Base-by-base conservation (phyloP, 2,797 vertebrate species). In the Tympanoctomys barrerae region DNA sequence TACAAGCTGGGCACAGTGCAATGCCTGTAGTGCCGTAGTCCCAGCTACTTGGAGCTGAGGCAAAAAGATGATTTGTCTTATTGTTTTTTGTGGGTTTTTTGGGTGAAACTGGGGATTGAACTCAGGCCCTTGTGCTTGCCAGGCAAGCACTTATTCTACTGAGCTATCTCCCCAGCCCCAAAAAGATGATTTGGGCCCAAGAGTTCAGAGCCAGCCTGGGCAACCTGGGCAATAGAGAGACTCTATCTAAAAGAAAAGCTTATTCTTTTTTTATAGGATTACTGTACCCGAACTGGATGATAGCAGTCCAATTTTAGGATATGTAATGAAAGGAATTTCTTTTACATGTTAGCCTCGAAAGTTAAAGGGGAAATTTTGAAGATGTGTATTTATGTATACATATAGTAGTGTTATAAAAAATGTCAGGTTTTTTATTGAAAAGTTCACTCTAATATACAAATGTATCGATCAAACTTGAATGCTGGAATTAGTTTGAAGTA, bases 251-350 rank as follows among this genome's bases (percentile, higher is more conserved):
- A 26, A 88, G 92, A 93, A 97, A 97, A 94, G 92, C 84, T 97
- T 96, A 89, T 95, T 96, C 84, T 97, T 97, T 98, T 98, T 96
- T 95, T 97, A 71, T 95, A 97, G 31, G 84, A 95, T 89, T 84
- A 70, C 31, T 89, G 42, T 49, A 31, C 26, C 66, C 7, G 12
- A 89, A 7, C 68, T 86, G 68, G 22, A 31, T 83, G 49, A 70
- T 6, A 31, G 66, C 68, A 84, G 75, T 59, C 83, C 49, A 28
- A 42, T 36, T 31, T 77, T 68, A n/a, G 12, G 59, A 57, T n/a
- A 80, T 73, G 61, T 87, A 87, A 82, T 92, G 95, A 96, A 87
- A 85, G 68, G 79, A 91, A 87, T 73, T 86, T 87, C 24, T 89
- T 94, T 93, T 71, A 88, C 39, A 64, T 94, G 81, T 84, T 91